Conservation (phyloP, 2,888 invertebrate genomes). For the Timandra comae region DNA sequence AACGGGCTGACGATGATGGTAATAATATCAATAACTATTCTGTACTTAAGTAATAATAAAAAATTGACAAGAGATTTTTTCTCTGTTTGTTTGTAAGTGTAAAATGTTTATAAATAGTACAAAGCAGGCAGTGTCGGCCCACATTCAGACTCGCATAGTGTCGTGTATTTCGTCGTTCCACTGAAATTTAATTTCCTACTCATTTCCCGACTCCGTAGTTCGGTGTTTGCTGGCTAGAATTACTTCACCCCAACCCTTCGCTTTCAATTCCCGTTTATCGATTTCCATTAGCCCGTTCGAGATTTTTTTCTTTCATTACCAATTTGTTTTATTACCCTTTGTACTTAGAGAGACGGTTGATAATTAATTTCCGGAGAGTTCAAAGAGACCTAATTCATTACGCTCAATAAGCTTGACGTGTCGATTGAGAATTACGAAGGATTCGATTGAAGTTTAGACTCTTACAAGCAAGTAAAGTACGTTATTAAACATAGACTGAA, state of each 20-base stretch:
- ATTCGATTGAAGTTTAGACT: too few relatives aligned
- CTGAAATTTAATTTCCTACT: slow-evolving; percentile 53
- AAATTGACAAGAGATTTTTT: too few relatives aligned
- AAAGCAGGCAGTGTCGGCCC: slow-evolving; percentile 9
- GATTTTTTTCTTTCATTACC: slow-evolving; percentile 14
- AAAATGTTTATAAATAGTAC: too few relatives aligned
- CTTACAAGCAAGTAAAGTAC: too few relatives aligned
- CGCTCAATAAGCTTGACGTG: slow-evolving; percentile 28
- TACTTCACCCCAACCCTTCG: slow-evolving; percentile 16
- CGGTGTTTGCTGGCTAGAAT: slow-evolving; percentile 27
- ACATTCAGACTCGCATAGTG: slow-evolving; percentile 24
- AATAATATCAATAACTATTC: too few relatives aligned
- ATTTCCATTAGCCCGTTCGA: slow-evolving; percentile 24
- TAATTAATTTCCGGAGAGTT: slow-evolving; percentile 22
- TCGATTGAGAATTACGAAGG: too few relatives aligned
- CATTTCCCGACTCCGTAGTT: slow-evolving; percentile 39
- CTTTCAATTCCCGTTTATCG: slow-evolving; percentile 25
- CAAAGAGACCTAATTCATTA: slow-evolving; percentile 30
- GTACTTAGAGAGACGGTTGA: slow-evolving; percentile 15
- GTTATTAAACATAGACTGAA: too few relatives aligned
- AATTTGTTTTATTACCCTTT: slow-evolving; percentile 12
- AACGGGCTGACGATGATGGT: too few relatives aligned
- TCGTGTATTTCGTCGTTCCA: slow-evolving; percentile 21
- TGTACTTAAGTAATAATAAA: too few relatives aligned
- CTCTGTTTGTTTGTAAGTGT: too few relatives aligned